A percentile compares a stretch with the other conserved stretches of the same genome.
These are phyloP conservation scores for Orientallactaga sibirica DNA, from an alignment of 2,797 vertebrate genomes.

Conservation along the genomic window DNA sequence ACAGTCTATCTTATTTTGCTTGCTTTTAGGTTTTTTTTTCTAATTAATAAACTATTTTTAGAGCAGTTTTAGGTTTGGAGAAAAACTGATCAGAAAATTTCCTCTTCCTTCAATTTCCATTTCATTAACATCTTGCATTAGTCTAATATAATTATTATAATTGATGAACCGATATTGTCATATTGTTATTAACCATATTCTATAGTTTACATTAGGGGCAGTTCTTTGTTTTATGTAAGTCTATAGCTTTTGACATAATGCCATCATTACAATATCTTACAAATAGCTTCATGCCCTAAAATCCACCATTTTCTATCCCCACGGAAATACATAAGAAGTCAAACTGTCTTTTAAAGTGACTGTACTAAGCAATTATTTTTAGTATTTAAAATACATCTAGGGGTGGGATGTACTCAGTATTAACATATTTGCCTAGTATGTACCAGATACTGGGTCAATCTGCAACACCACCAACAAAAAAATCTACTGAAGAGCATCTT, in stretches of 20 bases:
- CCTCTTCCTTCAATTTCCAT: neutral
- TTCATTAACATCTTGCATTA: neutral
- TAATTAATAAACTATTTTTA: neutral
- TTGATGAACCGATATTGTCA: neutral
- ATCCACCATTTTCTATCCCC: neutral
- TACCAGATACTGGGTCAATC: neutral
- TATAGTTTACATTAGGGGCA: neutral
- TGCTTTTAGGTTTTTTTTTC: conserved; percentile 2
- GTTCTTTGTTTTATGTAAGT: neutral
- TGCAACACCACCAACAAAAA: neutral
- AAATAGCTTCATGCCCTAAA: neutral
- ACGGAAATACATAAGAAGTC: neutral
- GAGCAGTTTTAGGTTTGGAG: neutral
- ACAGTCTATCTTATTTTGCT: neutral
- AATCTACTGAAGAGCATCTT: neutral
- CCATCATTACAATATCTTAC: neutral
- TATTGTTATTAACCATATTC: neutral
- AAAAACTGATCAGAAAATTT: neutral
- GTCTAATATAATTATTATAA: neutral
- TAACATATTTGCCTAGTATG: neutral
- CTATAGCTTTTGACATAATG: neutral
- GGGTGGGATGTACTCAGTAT: neutral
- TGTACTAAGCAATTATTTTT: neutral
- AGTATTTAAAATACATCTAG: neutral
- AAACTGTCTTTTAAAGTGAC: neutral